A percentile compares a stretch with the other conserved stretches of the same genome.
Evolutionary conservation across 2,113 vertebrate species (phyloP).

Genomic region (Cinclus cinclus): DNA sequence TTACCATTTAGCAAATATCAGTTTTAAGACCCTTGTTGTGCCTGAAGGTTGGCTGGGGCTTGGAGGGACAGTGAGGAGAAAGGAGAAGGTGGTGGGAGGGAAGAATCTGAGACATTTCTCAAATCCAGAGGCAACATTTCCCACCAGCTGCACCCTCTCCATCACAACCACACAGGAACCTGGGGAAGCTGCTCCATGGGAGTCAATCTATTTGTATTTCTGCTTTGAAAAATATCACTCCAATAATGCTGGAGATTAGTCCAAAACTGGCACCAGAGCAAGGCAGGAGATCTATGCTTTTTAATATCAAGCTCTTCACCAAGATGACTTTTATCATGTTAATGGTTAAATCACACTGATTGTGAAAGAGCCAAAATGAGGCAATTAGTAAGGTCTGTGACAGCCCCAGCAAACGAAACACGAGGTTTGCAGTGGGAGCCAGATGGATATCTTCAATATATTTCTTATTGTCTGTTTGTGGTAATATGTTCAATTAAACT

Average conservation of each 20-base stretch:
- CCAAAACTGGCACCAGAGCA: conserved; percentile 3
- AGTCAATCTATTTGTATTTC: not conserved
- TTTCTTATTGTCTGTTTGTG: conserved; percentile 72
- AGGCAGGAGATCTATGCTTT: conserved; percentile 77
- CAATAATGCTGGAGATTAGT: conserved; percentile 28
- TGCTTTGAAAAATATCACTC: conserved; percentile 56
- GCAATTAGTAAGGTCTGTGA: conserved; percentile 69
- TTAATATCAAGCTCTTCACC: conserved; percentile 73
- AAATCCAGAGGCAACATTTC: not conserved
- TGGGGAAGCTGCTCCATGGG: not conserved
- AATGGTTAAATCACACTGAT: conserved; percentile 71
- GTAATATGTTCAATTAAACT: conserved; percentile 75
- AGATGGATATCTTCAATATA: conserved; percentile 80
- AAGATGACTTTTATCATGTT: conserved; percentile 56
- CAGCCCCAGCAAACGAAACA: conserved; percentile 51
- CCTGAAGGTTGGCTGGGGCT: not conserved
- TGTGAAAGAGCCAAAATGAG: conserved; percentile 68
- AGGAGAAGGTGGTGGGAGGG: not conserved
- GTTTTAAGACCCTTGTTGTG: not conserved
- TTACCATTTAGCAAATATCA: not conserved
- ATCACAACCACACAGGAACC: not conserved
- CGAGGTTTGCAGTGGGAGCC: conserved; percentile 35
- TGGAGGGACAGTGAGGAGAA: not conserved
- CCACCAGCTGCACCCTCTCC: not conserved
- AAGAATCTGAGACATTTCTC: not conserved